A percentile compares a stretch with the other conserved stretches of the same genome.
phyloP scores from a whole-genome alignment of 2,888 invertebrate genomes.

The Sinopyrophorus schimmeli region DNA sequence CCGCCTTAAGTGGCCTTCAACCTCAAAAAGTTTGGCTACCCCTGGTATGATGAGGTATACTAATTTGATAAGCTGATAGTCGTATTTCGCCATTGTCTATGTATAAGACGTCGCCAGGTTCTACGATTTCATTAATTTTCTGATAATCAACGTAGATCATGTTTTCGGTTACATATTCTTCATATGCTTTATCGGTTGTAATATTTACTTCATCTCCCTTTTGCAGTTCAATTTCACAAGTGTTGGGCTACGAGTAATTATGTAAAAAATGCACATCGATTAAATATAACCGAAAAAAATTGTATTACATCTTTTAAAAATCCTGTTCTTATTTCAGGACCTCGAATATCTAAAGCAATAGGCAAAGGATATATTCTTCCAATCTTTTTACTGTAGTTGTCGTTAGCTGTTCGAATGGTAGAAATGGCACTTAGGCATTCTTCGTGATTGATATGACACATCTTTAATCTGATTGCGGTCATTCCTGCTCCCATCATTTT shows the following conservation, averaged over 20 bases:
- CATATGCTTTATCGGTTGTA: slow-evolving; percentile 60
- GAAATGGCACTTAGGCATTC: slow-evolving; percentile 57
- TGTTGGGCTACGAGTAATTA: slow-evolving; percentile 6
- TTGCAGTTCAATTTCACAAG: slow-evolving; percentile 27
- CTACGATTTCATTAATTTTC: slow-evolving; percentile 57
- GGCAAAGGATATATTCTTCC: slow-evolving; percentile 73
- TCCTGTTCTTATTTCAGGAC: slow-evolving; percentile 89
- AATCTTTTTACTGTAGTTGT: slow-evolving; percentile 64
- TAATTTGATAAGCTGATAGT: slow-evolving; percentile 69
- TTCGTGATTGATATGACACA: slow-evolving; percentile 53
- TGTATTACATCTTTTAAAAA: slow-evolving; percentile 70
- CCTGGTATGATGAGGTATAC: too few species aligned
- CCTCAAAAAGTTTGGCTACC: too few species aligned
- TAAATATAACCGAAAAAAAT: too few species aligned
- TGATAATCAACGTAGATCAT: slow-evolving; percentile 62
- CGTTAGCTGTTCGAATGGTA: slow-evolving; percentile 55
- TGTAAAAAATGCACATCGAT: slow-evolving; percentile 1
- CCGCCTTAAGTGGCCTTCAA: too few species aligned
- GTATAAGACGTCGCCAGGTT: slow-evolving; percentile 57
- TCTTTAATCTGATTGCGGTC: slow-evolving; percentile 58
- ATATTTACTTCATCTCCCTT: slow-evolving; percentile 55
- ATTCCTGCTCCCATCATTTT: slow-evolving; percentile 60
- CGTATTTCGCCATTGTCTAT: slow-evolving; percentile 75
- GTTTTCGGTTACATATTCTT: slow-evolving; percentile 60
- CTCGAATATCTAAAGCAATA: slow-evolving; percentile 82